Evolutionary conservation across 2,797 vertebrate species (phyloP).

Genomic region (Lacerta viridis): DNA sequence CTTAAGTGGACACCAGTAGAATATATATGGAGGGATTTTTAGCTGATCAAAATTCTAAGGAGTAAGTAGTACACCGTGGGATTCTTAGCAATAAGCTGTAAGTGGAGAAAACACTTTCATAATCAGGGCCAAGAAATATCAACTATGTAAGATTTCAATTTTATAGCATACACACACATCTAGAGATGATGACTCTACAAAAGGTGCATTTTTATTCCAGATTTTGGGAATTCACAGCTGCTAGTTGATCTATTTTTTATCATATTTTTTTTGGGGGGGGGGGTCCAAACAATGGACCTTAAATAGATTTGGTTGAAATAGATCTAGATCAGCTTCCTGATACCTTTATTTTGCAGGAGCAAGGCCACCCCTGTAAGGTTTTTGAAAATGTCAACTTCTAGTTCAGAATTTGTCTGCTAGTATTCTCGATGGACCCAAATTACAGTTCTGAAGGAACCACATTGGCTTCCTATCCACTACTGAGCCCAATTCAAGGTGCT

Average conservation of each 20-base stretch:
- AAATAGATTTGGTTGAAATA: not conserved
- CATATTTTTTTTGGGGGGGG: not conserved
- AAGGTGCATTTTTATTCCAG: not conserved
- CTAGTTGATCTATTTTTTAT: not conserved
- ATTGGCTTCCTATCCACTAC: too few relatives aligned
- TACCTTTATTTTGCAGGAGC: not conserved
- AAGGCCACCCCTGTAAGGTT: too few relatives aligned
- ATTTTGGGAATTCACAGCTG: not conserved
- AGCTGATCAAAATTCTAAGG: constrained; percentile 46
- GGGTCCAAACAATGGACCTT: too few relatives aligned
- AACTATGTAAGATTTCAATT: not conserved
- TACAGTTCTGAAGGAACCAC: too few relatives aligned
- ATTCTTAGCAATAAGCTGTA: not conserved
- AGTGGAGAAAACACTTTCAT: not conserved
- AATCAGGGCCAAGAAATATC: constrained; percentile 3
- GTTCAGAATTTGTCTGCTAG: too few relatives aligned
- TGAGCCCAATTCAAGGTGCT: too few relatives aligned
- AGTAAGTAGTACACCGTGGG: not conserved
- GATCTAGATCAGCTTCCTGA: not conserved
- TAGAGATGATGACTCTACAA: not conserved
- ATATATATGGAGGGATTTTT: constrained; percentile 49
- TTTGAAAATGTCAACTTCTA: too few relatives aligned
- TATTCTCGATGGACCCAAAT: too few relatives aligned
- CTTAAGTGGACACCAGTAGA: constrained; percentile 44
- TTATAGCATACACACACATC: not conserved